Evolutionary conservation across 1,140 invertebrate species (phyloP), one percentile per base, ranked within the genome.

Genomic region (Drosophila sechellia): DNA sequence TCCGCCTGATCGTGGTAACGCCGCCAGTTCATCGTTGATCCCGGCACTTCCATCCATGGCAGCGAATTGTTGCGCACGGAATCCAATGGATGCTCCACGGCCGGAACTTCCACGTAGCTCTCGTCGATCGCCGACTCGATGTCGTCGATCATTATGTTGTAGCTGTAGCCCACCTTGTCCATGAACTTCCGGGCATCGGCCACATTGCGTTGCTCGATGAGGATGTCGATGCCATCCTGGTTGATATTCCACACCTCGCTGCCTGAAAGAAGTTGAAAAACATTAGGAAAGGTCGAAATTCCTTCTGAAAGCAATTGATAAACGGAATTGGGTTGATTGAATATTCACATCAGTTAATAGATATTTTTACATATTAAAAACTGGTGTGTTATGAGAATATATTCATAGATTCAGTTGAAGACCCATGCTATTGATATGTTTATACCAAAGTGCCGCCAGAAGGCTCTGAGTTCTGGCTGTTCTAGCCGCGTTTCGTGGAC

Each of bases 111-210:
- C 22, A 95, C 95, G 91, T 96, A 97, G 83, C 96, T 96, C 65
- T 95, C 94, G 66, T 96, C 94, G 15, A 97, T 97, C 12, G 95
- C 95, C 74, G 93, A 93, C 80, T 97, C 96, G 2, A 97, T 79
- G 91, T 97, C 95, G 1, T 95, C 93, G 70, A 97, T 96, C 31
- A 96, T 91, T 0, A 97, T 87, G 4, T 95, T 93, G 77, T 94
- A 97, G 12, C 93, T 92, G 54, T 96, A 95, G 15, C 93, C 93
- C 11, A 94, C 93, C 17, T 93, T 79, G 13, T 92, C 91, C 37
- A 95, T 93, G n/a, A 92, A 91, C 1, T 94, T 93, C 63, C 93
- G 93, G 0, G 95, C 94, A 60, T 93, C 93, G 10, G 94, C 83
- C 10, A 93, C 93, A 15, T 93, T 87, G 11, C 93, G 93, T 75